Conservation (phyloP, 2,888 invertebrate species). For the Syritta pipiens region DNA sequence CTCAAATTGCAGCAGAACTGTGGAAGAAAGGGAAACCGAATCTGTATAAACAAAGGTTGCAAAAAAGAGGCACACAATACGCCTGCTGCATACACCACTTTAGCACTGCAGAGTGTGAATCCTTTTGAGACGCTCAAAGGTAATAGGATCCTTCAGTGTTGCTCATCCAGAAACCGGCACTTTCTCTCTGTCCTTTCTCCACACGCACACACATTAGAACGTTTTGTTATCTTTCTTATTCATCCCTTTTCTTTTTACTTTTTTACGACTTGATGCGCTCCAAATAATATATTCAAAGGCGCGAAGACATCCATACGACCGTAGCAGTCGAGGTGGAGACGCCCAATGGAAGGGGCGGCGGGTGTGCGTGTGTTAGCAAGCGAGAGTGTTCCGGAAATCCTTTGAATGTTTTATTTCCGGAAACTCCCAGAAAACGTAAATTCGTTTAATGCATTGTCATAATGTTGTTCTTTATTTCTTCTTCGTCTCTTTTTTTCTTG, state of each 20-base stretch:
- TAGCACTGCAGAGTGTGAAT: slow-evolving; percentile 15
- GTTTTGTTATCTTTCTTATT: slow-evolving; percentile 33
- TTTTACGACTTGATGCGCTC: slow-evolving; percentile 50
- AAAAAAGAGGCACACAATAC: neutral
- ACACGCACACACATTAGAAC: slow-evolving; percentile 19
- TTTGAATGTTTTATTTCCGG: slow-evolving; percentile 42
- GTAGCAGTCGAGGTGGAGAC: neutral
- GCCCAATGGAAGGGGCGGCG: neutral
- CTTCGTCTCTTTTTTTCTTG: neutral
- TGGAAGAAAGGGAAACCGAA: neutral
- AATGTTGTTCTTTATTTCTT: slow-evolving; percentile 36
- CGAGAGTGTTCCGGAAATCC: slow-evolving; percentile 47
- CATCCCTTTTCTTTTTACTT: neutral
- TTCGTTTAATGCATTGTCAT: slow-evolving; percentile 54
- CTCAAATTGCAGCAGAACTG: neutral
- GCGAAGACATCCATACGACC: slow-evolving; percentile 26
- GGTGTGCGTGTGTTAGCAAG: slow-evolving; percentile 2
- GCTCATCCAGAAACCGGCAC: slow-evolving; percentile 2
- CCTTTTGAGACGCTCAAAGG: slow-evolving; percentile 35
- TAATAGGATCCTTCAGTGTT: slow-evolving; percentile 44
- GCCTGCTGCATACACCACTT: neutral
- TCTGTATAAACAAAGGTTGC: slow-evolving; percentile 15
- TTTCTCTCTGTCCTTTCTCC: slow-evolving; percentile 11
- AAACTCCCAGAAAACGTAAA: slow-evolving; percentile 49
- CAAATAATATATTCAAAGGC: slow-evolving; percentile 52